phyloP scores from a whole-genome alignment of 2,797 vertebrate species.

The Semotilus atromaculatus region DNA sequence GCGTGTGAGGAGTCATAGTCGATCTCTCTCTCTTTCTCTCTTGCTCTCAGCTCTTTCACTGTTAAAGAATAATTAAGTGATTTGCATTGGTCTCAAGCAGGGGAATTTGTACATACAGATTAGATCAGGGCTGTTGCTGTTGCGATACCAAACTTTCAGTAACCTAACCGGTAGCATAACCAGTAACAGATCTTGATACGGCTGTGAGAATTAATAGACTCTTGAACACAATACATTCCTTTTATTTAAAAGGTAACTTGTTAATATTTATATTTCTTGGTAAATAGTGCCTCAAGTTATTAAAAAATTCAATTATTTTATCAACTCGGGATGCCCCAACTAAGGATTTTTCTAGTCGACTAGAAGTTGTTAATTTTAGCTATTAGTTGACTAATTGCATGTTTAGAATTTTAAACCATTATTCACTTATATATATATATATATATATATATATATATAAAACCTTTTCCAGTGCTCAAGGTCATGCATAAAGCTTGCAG shows the following conservation, averaged over 20 bases:
- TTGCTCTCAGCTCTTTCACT: constrained; percentile 43
- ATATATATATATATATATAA: too few species aligned
- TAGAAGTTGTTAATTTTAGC: too few species aligned
- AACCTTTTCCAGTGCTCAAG: too few species aligned
- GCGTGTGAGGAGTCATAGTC: constrained; percentile 56
- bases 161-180: neutral
- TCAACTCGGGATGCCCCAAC: neutral
- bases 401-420: too few species aligned
- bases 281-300: too few species aligned
- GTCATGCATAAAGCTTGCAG: too few species aligned
- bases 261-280: neutral
- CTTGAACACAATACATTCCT: neutral
- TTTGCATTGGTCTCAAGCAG: constrained; percentile 48
- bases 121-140: neutral
- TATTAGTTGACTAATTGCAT: too few species aligned
- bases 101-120: constrained; percentile 27
- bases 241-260: neutral
- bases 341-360: too few species aligned
- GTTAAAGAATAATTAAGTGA: constrained; percentile 54
- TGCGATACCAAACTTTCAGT: neutral
- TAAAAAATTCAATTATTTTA: neutral
- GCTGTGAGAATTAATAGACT: neutral
- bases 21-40: constrained; percentile 29
- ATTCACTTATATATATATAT: too few species aligned
- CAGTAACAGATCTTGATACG: neutral